A percentile compares a stretch with the other conserved stretches of the same genome.
Conservation (phyloP, 2,888 invertebrate species). For the Cryptocephalus primarius region DNA sequence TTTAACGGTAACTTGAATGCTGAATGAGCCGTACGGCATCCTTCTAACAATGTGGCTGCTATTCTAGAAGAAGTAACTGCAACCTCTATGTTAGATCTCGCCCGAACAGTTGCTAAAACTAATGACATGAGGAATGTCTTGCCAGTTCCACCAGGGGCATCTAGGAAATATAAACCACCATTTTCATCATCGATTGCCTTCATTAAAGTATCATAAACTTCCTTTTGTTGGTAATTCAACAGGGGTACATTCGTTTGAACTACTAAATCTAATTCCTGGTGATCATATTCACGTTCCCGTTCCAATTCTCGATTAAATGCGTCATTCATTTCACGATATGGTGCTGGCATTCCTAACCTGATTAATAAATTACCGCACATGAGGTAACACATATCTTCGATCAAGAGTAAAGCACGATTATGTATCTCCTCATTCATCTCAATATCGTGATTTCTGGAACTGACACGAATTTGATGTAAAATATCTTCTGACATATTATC, state of each 20-base stretch:
- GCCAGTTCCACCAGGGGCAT: conserved; percentile 3
- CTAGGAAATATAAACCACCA: conserved; percentile 1
- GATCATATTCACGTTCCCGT: background rate
- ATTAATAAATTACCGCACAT: too few species aligned
- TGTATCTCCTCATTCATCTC: background rate
- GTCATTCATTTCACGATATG: background rate
- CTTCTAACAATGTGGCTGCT: conserved; percentile 33
- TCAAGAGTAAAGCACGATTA: background rate
- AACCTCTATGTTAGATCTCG: conserved; percentile 17
- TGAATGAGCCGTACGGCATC: conserved; percentile 31
- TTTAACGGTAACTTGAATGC: conserved; percentile 30
- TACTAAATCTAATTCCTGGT: conserved; percentile 3
- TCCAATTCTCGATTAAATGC: background rate
- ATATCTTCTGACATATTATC: background rate
- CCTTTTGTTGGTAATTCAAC: conserved; percentile 2
- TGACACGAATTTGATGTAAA: background rate
- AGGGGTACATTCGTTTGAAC: conserved; percentile 1
- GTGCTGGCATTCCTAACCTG: background rate
- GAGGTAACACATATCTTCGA: too few species aligned
- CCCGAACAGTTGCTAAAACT: conserved; percentile 26
- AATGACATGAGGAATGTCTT: conserved; percentile 32
- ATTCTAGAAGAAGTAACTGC: conserved; percentile 31
- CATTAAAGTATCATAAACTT: conserved; percentile 2
- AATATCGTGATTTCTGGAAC: background rate
- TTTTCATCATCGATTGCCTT: conserved; percentile 8